These are phyloP conservation scores for Oasisia sp. DNA, from an alignment of 2,888 invertebrate species.

Conservation along the genomic window DNA sequence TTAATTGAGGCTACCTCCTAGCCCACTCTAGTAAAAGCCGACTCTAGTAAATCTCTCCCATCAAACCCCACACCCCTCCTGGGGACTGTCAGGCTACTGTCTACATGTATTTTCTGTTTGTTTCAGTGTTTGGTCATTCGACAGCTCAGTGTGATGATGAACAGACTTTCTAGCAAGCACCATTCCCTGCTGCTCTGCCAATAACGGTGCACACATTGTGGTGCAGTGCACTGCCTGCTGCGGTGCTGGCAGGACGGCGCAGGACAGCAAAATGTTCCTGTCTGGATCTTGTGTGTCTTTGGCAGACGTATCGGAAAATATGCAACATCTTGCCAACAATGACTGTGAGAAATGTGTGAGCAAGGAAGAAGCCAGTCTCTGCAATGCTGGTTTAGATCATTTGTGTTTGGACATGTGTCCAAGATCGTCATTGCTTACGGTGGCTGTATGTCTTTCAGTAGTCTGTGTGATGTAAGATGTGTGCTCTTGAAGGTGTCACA, in stretches of 20 bases:
- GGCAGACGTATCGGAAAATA: background rate
- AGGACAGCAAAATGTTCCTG: background rate
- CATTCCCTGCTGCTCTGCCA: background rate
- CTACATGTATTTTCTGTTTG: background rate
- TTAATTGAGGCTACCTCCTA: too few species aligned
- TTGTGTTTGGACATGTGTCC: background rate
- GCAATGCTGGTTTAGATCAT: background rate
- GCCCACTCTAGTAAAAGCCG: too few species aligned
- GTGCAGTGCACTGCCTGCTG: background rate
- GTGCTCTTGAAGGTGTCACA: background rate
- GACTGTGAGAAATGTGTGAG: background rate
- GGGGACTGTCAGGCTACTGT: too few species aligned
- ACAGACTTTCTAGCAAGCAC: background rate
- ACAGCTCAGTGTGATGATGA: background rate
- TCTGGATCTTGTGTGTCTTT: background rate
- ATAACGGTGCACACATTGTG: background rate
- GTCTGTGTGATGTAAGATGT: background rate
- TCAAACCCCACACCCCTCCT: too few species aligned
- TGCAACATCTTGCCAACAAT: background rate
- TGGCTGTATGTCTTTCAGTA: background rate
- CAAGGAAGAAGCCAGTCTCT: background rate
- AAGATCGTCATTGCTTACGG: background rate
- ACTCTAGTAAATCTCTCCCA: too few species aligned
- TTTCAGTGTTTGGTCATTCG: slow-evolving; percentile 4
- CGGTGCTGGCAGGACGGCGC: background rate